These are phyloP conservation scores for Nomada lathburiana DNA, from an alignment of 2,888 invertebrate species.

Conservation along the genomic window DNA sequence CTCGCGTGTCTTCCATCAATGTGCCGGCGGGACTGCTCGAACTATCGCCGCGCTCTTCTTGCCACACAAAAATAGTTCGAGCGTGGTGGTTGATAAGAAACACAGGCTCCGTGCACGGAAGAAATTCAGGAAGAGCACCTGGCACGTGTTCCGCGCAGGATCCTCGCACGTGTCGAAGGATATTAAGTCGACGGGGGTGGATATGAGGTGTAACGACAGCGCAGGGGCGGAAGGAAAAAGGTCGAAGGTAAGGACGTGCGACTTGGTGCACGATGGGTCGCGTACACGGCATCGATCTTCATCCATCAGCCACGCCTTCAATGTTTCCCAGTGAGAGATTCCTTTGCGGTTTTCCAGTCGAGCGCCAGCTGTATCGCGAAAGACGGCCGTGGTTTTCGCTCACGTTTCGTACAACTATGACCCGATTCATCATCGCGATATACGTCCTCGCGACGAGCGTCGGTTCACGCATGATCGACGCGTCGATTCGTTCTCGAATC, in stretches of 20 bases:
- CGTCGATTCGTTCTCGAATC: constrained; percentile 15
- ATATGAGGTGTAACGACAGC: constrained; percentile 69
- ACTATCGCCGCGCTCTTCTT: too few relatives aligned
- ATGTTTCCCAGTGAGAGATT: constrained; percentile 48
- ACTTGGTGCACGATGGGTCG: constrained; percentile 49
- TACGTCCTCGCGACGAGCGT: not conserved
- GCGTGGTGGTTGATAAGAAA: not conserved
- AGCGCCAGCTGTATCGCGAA: constrained; percentile 54
- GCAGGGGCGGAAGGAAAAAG: constrained; percentile 31
- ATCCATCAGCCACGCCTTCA: constrained; percentile 78
- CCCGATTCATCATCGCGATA: constrained; percentile 53
- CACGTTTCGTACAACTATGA: constrained; percentile 11
- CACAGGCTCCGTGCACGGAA: not conserved
- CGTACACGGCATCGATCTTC: constrained; percentile 80
- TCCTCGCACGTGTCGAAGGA: constrained; percentile 66
- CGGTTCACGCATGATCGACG: constrained; percentile 34
- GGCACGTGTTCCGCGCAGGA: constrained; percentile 46
- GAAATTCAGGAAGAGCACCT: constrained; percentile 51
- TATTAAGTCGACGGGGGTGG: constrained; percentile 66
- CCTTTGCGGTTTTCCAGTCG: constrained; percentile 62
- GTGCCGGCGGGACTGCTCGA: constrained; percentile 5
- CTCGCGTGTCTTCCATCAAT: constrained; percentile 75
- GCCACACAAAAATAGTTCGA: not conserved
- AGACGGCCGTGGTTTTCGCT: constrained; percentile 35
- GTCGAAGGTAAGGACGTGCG: constrained; percentile 25